Conservation (phyloP, 1,140 invertebrate genomes). For the Sminthurinus signatus region DNA sequence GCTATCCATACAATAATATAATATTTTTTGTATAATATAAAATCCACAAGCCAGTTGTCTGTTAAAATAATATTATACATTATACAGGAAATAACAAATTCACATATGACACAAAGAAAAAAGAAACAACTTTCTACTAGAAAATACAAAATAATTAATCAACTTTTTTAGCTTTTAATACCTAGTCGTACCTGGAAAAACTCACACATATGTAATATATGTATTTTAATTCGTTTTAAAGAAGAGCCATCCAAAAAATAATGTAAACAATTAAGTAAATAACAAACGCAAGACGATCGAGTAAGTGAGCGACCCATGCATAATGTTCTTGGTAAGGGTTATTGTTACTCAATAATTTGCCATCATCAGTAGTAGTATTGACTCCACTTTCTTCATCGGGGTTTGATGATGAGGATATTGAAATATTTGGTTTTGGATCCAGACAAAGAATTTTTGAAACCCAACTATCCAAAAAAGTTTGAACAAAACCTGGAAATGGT, state of each 20-base stretch:
- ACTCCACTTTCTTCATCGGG: neutral
- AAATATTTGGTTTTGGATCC: conserved; percentile 29
- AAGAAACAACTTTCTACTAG: too few species aligned
- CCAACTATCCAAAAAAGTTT: conserved; percentile 25
- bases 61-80: too few species aligned
- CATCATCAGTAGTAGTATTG: conserved; percentile 19
- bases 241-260: conserved; percentile 25
- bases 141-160: too few species aligned
- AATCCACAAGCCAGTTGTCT: too few species aligned
- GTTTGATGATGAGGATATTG: neutral
- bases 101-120: too few species aligned
- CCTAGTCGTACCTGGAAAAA: too few species aligned
- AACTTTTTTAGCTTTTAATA: too few species aligned
- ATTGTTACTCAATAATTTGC: conserved; percentile 16
- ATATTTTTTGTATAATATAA: too few species aligned
- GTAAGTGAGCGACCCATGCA: conserved; percentile 39
- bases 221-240: conserved; percentile 14
- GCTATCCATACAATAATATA: too few species aligned
- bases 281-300: conserved; percentile 36
- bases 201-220: too few species aligned
- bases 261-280: conserved; percentile 37
- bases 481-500: conserved; percentile 33
- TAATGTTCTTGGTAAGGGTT: conserved; percentile 37
- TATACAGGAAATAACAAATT: too few species aligned
- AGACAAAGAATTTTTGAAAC: conserved; percentile 37